These are phyloP conservation scores for Phalanger gymnotis DNA, from an alignment of 2,797 vertebrate genomes.

Conservation along the genomic window DNA sequence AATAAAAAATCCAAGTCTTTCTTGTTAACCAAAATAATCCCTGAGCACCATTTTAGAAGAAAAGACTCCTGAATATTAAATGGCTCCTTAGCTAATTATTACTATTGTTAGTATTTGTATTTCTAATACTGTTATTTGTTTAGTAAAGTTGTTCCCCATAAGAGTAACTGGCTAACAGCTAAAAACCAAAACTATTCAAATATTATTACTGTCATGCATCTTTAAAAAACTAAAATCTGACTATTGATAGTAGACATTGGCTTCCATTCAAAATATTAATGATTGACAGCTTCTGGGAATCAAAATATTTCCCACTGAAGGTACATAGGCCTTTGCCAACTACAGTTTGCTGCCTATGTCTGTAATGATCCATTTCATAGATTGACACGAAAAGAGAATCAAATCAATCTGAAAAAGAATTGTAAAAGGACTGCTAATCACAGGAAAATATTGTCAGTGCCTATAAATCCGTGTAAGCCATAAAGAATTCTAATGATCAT, in stretches of 20 bases:
- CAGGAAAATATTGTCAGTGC: background rate
- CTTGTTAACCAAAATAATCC: too few relatives aligned
- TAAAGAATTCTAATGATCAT: background rate
- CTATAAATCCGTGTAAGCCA: background rate
- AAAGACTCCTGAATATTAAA: background rate
- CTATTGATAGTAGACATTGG: background rate
- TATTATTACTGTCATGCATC: background rate
- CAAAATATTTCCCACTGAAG: background rate
- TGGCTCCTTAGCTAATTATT: fast-evolving
- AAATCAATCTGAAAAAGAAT: background rate
- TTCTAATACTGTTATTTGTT: background rate
- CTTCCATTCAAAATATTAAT: background rate
- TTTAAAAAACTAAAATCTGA: background rate
- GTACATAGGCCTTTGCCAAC: background rate
- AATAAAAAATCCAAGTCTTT: background rate
- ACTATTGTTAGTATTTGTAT: background rate
- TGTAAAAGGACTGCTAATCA: background rate
- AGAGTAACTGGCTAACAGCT: background rate
- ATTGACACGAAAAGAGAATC: background rate
- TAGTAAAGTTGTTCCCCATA: background rate
- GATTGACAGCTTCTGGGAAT: background rate
- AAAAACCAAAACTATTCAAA: too few relatives aligned
- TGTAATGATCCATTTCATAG: background rate
- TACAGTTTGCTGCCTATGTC: background rate
- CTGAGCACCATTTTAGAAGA: background rate